Evolutionary conservation across 2,888 invertebrate species (phyloP), one percentile per base, ranked within the genome.

Genomic region (Andrena flavipes): DNA sequence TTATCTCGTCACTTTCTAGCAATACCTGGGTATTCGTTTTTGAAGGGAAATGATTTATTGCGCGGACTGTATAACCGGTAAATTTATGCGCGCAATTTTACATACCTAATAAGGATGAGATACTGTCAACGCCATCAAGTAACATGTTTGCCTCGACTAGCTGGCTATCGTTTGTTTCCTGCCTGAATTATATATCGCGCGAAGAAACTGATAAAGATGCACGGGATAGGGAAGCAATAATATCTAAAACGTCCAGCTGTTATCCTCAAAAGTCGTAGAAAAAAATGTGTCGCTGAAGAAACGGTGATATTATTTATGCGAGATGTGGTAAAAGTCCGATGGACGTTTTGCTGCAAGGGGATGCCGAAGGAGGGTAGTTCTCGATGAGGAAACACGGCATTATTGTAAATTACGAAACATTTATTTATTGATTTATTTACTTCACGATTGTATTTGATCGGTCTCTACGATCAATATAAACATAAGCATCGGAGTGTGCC

Each of bases 381-480:
- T 56, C 8, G 62, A 72, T 4, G 35, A 76, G 65, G 73, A 77
- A 82, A 84, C 86, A 86, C 84, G 73, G 68, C 64, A 49, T 88
- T 87, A 84, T 88, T 86, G 85, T 87, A 90, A 92, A 90, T 90
- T 91, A 93, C 89, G 90, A 92, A 92, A 91, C 90, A 91, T 90
- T 90, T 91, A 92, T 92, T 92, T 89, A 89, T 87, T 89, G 88
- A 89, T 92, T 92, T 90, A 91, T 92, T 90, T 90, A 90, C 86
- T 88, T 91, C 89, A 91, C 91, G 90, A 90, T 89, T 90, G 90
- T 91, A 90, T 88, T 91, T 91, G 77, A 91, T 91, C 91, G 89
- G 82, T 88, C 84, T 87, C 85, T 86, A 90, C 88, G 87, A 89
- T 92, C 90, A 90, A 92, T 93, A 93, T 91, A 93, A 93, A 93